Evolutionary conservation across 1,140 invertebrate genomes (phyloP).

Genomic region (Rhyacophila brunnea): DNA sequence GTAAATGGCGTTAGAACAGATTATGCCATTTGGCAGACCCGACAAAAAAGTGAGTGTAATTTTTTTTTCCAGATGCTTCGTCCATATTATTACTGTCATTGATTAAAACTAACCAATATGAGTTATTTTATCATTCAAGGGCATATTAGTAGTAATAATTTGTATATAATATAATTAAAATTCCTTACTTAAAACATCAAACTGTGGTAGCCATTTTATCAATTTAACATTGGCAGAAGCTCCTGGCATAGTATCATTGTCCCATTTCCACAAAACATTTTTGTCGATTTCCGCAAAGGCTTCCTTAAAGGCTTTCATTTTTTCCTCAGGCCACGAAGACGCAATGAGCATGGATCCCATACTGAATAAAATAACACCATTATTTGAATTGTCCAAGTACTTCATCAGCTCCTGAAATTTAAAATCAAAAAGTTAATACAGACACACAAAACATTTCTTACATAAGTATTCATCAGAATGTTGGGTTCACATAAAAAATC

Average conservation of each 20-base stretch:
- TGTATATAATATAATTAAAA: no score
- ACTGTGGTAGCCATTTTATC: constrained; percentile 40
- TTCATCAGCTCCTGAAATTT: constrained; percentile 34
- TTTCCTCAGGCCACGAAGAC: constrained; percentile 32
- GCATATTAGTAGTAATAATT: no score
- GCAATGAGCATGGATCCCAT: constrained; percentile 39
- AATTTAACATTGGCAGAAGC: constrained; percentile 37
- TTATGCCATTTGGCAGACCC: no score
- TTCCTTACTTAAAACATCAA: constrained; percentile 45
- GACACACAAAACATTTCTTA: no score
- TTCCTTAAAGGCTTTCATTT: constrained; percentile 40
- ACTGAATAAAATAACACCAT: constrained; percentile 43
- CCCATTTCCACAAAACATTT: constrained; percentile 51
- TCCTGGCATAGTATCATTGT: constrained; percentile 36
- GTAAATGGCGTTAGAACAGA: no score
- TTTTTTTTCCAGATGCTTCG: no score
- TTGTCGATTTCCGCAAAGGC: constrained; percentile 44
- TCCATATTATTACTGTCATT: no score
- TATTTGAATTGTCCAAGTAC: constrained; percentile 31
- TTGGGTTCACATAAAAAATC: no score
- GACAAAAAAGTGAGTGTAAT: no score
- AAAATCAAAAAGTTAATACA: background rate
- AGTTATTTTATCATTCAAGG: no score
- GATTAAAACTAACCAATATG: no score
- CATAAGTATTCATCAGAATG: no score